Percentiles rank a stretch among this genome's conserved stretches.
Conservation (phyloP, 2,797 vertebrate genomes). For the Perodicticus potto region DNA sequence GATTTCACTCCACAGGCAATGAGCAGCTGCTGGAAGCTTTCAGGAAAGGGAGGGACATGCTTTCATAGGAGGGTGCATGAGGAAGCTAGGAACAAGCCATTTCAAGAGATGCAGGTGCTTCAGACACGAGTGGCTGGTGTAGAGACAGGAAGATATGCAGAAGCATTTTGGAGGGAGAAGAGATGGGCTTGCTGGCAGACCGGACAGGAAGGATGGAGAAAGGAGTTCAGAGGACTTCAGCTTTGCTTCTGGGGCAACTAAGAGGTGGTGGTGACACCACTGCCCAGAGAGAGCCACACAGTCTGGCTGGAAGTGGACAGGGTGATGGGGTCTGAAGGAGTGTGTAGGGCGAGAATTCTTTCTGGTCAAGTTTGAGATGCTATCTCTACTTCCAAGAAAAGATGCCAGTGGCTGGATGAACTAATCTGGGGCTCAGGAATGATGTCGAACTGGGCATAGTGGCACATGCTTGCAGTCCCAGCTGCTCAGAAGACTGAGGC, state of each 20-base stretch:
- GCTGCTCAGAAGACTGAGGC: too few relatives aligned
- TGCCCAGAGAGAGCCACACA: background rate
- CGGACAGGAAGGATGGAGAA: background rate
- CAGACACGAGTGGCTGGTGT: background rate
- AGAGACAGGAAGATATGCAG: background rate
- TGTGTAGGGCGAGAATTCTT: too few relatives aligned
- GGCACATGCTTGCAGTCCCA: too few relatives aligned
- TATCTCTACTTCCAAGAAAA: background rate
- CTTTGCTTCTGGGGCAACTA: background rate
- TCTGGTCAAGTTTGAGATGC: background rate
- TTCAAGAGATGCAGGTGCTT: background rate
- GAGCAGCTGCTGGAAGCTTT: background rate
- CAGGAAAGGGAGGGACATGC: background rate
- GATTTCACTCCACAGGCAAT: background rate
- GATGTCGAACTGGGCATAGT: too few relatives aligned
- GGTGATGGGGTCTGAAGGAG: too few relatives aligned
- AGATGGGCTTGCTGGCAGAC: background rate
- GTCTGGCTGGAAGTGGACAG: too few relatives aligned
- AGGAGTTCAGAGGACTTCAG: background rate
- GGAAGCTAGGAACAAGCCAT: too few relatives aligned
- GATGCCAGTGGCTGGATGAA: background rate
- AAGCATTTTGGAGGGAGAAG: background rate
- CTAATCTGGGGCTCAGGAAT: background rate
- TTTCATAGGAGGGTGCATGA: too few relatives aligned
- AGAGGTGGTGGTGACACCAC: background rate